These are phyloP conservation scores for Caranx melampygus DNA, from an alignment of 2,113 vertebrate species.

Conservation along the genomic window DNA sequence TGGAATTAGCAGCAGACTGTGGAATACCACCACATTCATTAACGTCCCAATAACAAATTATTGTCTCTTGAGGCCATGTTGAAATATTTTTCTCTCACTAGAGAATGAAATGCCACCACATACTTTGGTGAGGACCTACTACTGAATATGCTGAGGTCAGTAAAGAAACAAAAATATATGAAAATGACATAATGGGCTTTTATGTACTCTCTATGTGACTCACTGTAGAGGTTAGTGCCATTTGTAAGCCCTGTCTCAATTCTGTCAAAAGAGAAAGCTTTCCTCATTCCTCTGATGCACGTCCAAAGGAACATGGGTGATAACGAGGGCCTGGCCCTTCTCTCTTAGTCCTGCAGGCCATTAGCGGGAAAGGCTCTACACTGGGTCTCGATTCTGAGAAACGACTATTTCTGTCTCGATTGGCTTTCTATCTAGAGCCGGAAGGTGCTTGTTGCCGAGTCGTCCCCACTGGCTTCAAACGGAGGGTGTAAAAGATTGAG, in stretches of 20 bases:
- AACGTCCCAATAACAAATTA: conserved; percentile 58
- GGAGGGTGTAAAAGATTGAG: conserved; percentile 26
- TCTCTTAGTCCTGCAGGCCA: conserved; percentile 57
- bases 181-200: conserved; percentile 42
- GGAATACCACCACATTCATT: conserved; percentile 62
- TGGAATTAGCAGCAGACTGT: conserved; percentile 62
- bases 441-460: background rate
- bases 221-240: conserved; percentile 36
- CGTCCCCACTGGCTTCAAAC: conserved; percentile 34
- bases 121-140: conserved; percentile 1
- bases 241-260: conserved; percentile 54
- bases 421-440: conserved; percentile 29
- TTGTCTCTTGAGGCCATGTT: conserved; percentile 43
- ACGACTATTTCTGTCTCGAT: conserved; percentile 43
- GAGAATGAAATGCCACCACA: conserved; percentile 12
- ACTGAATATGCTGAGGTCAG: conserved; percentile 15
- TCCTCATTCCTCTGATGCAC: conserved; percentile 56
- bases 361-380: conserved; percentile 59
- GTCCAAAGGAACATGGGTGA: conserved; percentile 69
- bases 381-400: conserved; percentile 41
- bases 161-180: conserved; percentile 38
- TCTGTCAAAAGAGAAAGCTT: conserved; percentile 47
- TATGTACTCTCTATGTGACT: conserved; percentile 25
- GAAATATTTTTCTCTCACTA: conserved; percentile 36
- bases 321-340: conserved; percentile 70